Percentiles rank a stretch among this genome's conserved stretches.
These are phyloP conservation scores for Herpailurus yagouaroundi DNA, from an alignment of 2,113 vertebrate species.

Conservation along the genomic window DNA sequence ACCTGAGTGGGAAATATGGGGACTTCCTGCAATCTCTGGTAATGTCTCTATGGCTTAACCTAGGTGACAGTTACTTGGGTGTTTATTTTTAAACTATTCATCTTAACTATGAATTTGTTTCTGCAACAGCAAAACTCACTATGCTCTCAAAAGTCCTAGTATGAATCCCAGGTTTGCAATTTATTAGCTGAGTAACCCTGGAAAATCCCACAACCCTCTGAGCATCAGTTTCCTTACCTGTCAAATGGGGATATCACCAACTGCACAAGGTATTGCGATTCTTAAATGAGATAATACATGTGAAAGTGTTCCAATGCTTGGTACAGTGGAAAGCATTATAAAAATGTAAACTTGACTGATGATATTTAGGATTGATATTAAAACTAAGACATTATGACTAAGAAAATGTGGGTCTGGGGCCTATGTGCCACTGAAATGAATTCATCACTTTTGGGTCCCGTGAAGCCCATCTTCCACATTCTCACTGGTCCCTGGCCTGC, in stretches of 20 bases:
- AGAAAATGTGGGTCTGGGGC: background rate
- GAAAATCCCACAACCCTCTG: background rate
- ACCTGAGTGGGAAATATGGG: background rate
- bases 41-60: background rate
- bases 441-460: background rate
- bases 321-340: background rate
- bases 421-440: background rate
- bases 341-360: background rate
- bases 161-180: background rate
- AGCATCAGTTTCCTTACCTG: background rate
- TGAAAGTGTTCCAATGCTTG: background rate
- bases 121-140: slow-evolving; percentile 15
- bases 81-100: background rate
- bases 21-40: background rate
- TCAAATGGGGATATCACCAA: slow-evolving; percentile 3
- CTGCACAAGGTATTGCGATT: background rate
- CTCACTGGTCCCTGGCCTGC: background rate
- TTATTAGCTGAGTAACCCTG: background rate
- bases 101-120: background rate
- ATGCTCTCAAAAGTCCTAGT: background rate
- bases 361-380: slow-evolving; percentile 8
- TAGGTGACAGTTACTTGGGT: background rate
- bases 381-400: background rate
- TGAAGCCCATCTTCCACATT: background rate
- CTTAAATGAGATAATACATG: background rate